Percentiles rank a stretch among this genome's conserved stretches.
Evolutionary conservation across 2,888 invertebrate species (phyloP).

Genomic region (Pterostichus madidus): DNA sequence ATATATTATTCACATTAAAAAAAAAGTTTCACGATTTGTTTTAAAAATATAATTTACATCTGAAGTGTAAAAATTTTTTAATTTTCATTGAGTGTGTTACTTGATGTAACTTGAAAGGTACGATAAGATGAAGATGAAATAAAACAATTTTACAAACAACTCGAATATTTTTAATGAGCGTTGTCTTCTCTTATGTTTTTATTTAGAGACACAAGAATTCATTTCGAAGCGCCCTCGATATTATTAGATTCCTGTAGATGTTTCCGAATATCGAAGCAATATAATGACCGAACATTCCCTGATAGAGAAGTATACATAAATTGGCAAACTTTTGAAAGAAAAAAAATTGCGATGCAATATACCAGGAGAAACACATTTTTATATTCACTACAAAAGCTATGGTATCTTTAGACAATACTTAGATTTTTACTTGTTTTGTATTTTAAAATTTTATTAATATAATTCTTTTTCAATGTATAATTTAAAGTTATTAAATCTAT

Average conservation of each 20-base stretch:
- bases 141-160: conserved; percentile 20
- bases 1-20: too few species aligned
- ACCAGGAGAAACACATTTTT: not conserved
- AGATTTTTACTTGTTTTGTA: too few species aligned
- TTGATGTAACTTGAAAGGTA: not conserved
- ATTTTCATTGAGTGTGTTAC: not conserved
- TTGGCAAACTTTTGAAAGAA: not conserved
- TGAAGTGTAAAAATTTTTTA: too few species aligned
- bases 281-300: not conserved
- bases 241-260: conserved; percentile 35
- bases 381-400: too few species aligned
- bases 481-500: too few species aligned
- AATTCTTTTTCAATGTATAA: too few species aligned
- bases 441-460: too few species aligned
- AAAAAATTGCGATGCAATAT: too few species aligned
- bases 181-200: conserved; percentile 22
- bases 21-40: too few species aligned
- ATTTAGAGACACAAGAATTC: conserved; percentile 9
- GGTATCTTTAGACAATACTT: too few species aligned
- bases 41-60: too few species aligned
- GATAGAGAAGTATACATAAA: not conserved
- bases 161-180: conserved; percentile 51
- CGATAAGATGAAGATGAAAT: not conserved
- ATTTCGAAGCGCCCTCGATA: conserved; percentile 8
- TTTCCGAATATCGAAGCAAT: conserved; percentile 25